phyloP scores from a whole-genome alignment of 1,140 invertebrate species.

The Drosophila neocordata region DNA sequence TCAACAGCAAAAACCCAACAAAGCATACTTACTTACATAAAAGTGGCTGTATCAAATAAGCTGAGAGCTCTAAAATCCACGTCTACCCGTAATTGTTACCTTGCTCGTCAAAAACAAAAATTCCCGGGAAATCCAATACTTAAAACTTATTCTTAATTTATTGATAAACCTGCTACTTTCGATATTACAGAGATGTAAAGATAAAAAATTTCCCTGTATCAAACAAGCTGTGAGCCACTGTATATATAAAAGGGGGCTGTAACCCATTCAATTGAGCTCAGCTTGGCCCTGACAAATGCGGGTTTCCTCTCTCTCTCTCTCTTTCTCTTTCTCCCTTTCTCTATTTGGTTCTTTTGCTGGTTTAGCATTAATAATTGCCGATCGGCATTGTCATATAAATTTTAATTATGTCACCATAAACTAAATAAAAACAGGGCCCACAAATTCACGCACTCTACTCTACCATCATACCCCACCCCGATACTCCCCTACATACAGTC shows the following conservation, averaged over 20 bases:
- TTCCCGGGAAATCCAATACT: too few species aligned
- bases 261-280: slow-evolving; percentile 15
- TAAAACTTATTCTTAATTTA: too few species aligned
- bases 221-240: too few species aligned
- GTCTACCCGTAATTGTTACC: too few species aligned
- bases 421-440: slow-evolving; percentile 32
- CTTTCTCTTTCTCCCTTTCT: neutral
- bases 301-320: neutral
- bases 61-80: too few species aligned
- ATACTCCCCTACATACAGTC: neutral
- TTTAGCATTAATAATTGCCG: slow-evolving; percentile 17
- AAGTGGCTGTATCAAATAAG: too few species aligned
- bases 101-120: too few species aligned
- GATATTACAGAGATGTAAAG: too few species aligned
- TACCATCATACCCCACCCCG: neutral
- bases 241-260: neutral
- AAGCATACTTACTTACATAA: too few species aligned
- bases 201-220: too few species aligned
- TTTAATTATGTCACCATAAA: slow-evolving; percentile 66
- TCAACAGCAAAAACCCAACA: too few species aligned
- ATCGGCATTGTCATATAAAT: slow-evolving; percentile 51
- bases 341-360: neutral
- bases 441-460: neutral
- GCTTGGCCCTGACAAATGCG: slow-evolving; percentile 2
- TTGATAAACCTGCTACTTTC: too few species aligned